A percentile compares a stretch with the other conserved stretches of the same genome.
phyloP scores from a whole-genome alignment of 2,797 vertebrate species.

The Chromis chromis region DNA sequence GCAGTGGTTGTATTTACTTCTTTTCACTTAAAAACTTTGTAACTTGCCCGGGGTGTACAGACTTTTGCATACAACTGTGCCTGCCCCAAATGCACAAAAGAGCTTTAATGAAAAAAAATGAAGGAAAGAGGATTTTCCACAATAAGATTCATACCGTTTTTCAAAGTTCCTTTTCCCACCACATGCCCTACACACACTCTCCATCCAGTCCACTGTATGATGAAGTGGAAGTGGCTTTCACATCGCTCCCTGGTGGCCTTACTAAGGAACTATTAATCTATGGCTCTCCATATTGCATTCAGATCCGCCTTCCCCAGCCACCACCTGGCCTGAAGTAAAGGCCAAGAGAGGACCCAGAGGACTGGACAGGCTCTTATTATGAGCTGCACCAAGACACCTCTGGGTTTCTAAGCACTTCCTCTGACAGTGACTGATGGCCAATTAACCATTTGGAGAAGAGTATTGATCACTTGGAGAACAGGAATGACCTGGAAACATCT shows the following conservation, averaged over 20 bases:
- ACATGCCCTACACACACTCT: slow-evolving; percentile 43
- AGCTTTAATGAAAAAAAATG: slow-evolving; percentile 3
- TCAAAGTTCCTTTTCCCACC: slow-evolving; percentile 42
- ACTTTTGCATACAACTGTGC: not conserved
- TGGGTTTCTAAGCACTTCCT: slow-evolving; percentile 80
- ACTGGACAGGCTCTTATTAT: slow-evolving; percentile 81
- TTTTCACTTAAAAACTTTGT: not conserved
- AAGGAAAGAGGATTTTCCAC: not conserved
- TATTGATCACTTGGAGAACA: slow-evolving; percentile 83
- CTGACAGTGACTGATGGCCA: slow-evolving; percentile 87
- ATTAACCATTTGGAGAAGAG: slow-evolving; percentile 84
- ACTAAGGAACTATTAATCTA: slow-evolving; percentile 84
- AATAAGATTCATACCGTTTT: slow-evolving; percentile 26
- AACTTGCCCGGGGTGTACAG: not conserved
- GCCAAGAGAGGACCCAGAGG: slow-evolving; percentile 79
- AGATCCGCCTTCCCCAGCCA: slow-evolving; percentile 76
- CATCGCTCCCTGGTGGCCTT: slow-evolving; percentile 82
- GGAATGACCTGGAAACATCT: slow-evolving; percentile 73
- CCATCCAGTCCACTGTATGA: slow-evolving; percentile 65
- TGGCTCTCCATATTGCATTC: slow-evolving; percentile 82
- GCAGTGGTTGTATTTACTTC: not conserved
- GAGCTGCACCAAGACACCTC: slow-evolving; percentile 83
- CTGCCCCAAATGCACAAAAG: not conserved
- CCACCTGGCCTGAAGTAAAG: slow-evolving; percentile 79
- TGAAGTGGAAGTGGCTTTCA: slow-evolving; percentile 80